Base-by-base conservation (phyloP, 2,113 vertebrate species). In the Motacilla alba region DNA sequence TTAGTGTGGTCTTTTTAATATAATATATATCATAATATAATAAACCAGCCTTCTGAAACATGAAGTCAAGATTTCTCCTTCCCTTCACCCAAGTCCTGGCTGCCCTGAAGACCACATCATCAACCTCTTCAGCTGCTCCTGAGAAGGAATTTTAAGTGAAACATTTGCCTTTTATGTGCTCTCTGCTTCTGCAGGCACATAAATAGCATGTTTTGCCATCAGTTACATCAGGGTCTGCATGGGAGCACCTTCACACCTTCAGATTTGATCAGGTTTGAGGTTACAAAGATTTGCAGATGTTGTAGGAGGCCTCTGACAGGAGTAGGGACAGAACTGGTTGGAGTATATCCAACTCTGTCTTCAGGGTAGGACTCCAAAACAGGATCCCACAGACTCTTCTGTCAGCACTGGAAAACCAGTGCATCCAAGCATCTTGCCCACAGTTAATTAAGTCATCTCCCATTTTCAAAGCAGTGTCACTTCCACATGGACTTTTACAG, bases 231-330 rank as follows among this genome's bases (percentile, higher is more conserved):
- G 39, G 28, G 35, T 43, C 44, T 58, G 33, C 15, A 1, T 2
- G 8, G 60, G 18, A 87, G 7, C 47, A 81, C 7, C 24, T 46
- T 43, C 74, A 56, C 8, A 12, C 28, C 64, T 84, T 39, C 60
- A 44, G 30, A 78, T 39, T 56, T 5, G 0, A 77, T 33, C 20
- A 46, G 68, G 35, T 46, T 14, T 0, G 0, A 77, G 66, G 35
- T 53, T 16, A 70, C 12, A 47, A 49, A 56, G 44, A 76, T 26
- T 8, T 75, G 17, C 53, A 64, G 35, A 50, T 28, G 68, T 30
- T 83, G 72, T n/a, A 64, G 56, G 33, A 89, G 33, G 23, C 35
- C 47, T 1, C 0, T 24, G 30, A 62, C 20, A 74, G 68, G 5
- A 83, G 14, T 4, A 73, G 52, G 9, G 33, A 58, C 37, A 20